Conservation (phyloP, 2,113 vertebrate genomes). For the Phainopepla nitens region DNA sequence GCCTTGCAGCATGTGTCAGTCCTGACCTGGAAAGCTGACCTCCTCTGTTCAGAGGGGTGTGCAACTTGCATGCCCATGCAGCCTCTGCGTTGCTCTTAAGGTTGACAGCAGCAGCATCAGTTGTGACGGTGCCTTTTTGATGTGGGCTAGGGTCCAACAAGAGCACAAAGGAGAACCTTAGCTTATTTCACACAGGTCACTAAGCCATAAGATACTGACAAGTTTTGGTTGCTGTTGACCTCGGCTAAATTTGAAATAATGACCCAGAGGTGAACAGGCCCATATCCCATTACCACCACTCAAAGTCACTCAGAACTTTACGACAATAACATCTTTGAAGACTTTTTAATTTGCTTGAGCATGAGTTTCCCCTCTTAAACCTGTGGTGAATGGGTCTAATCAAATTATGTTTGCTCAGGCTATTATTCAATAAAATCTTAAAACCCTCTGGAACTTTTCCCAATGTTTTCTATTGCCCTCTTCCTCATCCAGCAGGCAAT, state of each 20-base stretch:
- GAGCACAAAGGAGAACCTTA: not conserved
- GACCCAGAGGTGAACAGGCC: not conserved
- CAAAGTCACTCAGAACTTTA: not conserved
- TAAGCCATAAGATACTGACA: not conserved
- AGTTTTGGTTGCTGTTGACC: not conserved
- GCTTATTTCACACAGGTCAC: not conserved
- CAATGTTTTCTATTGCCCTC: not conserved
- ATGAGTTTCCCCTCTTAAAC: conserved; percentile 15
- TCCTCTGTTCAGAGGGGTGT: not conserved
- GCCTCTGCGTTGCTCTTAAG: not conserved
- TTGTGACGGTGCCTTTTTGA: not conserved
- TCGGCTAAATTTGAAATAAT: not conserved
- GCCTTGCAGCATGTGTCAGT: not conserved
- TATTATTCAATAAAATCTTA: conserved; percentile 13
- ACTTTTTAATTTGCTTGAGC: not conserved
- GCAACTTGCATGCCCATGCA: not conserved
- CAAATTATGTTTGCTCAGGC: not conserved
- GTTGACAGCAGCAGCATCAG: not conserved
- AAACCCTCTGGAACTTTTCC: not conserved
- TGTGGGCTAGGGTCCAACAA: not conserved
- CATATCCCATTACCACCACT: not conserved
- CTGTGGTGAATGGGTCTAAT: conserved; percentile 3
- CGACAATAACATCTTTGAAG: conserved; percentile 14
- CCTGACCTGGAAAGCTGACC: not conserved
- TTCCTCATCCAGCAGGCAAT: not conserved